phyloP scores from a whole-genome alignment of 2,888 invertebrate species.

The Perizoma flavofasciatum region DNA sequence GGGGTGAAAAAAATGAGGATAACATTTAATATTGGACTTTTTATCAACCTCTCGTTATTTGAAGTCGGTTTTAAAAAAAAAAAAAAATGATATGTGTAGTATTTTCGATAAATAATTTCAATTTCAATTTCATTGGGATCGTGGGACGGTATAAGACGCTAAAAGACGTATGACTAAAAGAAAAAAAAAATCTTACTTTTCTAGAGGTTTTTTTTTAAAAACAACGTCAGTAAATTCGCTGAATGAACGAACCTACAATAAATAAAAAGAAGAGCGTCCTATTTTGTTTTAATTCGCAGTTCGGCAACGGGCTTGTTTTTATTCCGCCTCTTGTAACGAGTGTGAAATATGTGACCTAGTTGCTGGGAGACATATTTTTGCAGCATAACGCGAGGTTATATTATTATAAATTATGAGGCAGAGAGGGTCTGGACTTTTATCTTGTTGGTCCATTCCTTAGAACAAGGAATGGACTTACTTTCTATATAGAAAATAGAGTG shows the following conservation, averaged over 20 bases:
- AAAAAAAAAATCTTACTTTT: no score
- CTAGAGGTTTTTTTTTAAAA: no score
- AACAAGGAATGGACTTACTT: conserved; percentile 7
- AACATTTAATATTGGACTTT: no score
- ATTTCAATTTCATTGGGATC: no score
- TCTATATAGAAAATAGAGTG: not conserved
- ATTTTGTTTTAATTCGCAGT: conserved; percentile 23
- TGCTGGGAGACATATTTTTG: conserved; percentile 24
- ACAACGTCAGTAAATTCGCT: no score
- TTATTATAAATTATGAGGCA: conserved; percentile 23
- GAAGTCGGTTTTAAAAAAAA: no score
- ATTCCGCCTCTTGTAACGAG: conserved; percentile 22
- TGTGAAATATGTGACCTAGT: conserved; percentile 32
- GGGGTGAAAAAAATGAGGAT: no score
- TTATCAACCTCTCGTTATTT: no score
- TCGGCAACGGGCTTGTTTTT: conserved; percentile 14
- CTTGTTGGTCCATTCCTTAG: conserved; percentile 10
- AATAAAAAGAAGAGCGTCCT: not conserved
- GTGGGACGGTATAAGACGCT: no score
- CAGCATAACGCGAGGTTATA: conserved; percentile 18
- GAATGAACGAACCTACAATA: not conserved
- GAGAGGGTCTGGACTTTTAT: conserved; percentile 20
- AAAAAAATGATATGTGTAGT: no score
- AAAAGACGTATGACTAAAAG: no score
- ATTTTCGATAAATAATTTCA: no score